Evolutionary conservation across 1,140 invertebrate species (phyloP), one percentile per base, ranked within the genome.

Genomic region (Stegodyphus mimosarum): DNA sequence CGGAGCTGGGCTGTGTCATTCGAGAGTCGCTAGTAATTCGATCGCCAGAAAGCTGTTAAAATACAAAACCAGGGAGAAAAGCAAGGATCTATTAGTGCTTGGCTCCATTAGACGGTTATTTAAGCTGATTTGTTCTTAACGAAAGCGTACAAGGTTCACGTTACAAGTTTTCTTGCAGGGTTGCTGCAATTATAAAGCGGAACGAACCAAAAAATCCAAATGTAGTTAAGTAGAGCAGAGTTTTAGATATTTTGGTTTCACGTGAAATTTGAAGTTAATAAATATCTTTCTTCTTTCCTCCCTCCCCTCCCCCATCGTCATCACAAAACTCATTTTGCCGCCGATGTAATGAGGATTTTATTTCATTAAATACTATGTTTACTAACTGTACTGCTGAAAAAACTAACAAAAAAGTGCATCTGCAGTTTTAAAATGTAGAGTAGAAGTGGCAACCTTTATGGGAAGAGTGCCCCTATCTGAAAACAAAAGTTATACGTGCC

Each of bases 21-120:
- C 18, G 72, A 74, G 55, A 83, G 71, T 18, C 9, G 15, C 13
- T 74, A 7, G 80, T 72, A 83, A 83, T 66, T 74, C 48, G 70
- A 83, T 83, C 52, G 80, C 71, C 53, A 83, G 63, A 83, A 74
- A 83, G 80, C 70, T 83, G 80, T 74, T 83, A 83, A 83, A 83
- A 83, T 83, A 83, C 71, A 83, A 79, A 74, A 67, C 71, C 63
- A 60, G 55, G 55, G 7, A 15, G 33, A 33, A 33, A 66, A 80
- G 52, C n/a, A 69, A 70, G 55, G 55, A 60, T 60, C 55, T 60
- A 60, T 60, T 60, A 60, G 55, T 60, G 50, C 53, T 49, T 51
- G 64, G 52, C 69, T 74, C 72, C 55, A 74, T 83, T 83, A 83
- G 80, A 60, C 15, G 55, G 9, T 33, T 33, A 33, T 33, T 33